Evolutionary conservation across 2,113 vertebrate genomes (phyloP).

Genomic region (Labeo rohita): DNA sequence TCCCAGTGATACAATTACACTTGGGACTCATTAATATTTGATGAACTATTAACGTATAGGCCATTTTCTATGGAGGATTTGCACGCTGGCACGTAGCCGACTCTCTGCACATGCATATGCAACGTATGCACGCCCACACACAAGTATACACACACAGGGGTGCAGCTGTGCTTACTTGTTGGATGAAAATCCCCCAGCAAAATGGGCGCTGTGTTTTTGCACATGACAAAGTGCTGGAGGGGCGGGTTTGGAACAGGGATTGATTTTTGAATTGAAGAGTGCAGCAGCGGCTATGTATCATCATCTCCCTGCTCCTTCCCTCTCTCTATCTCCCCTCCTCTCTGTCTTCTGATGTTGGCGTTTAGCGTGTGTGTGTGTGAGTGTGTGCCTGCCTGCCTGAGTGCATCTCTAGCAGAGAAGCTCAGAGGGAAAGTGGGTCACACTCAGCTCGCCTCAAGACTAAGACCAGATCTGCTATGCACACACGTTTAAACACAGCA

Average conservation of each 20-base stretch:
- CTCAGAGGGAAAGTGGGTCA: conserved; percentile 64
- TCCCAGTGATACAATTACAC: conserved; percentile 29
- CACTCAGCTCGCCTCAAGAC: conserved; percentile 55
- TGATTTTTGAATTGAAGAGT: conserved; percentile 59
- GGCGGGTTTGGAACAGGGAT: conserved; percentile 48
- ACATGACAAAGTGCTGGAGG: conserved; percentile 49
- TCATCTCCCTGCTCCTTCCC: conserved; percentile 47
- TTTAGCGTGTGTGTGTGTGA: conserved; percentile 53
- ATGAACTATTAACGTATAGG: conserved; percentile 14
- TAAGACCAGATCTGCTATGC: conserved; percentile 51
- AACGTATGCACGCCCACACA: conserved; percentile 22
- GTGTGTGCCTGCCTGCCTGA: conserved; percentile 44
- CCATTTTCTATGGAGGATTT: neutral
- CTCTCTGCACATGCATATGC: conserved; percentile 64
- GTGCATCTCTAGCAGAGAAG: conserved; percentile 63
- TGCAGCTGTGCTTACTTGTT: conserved; percentile 42
- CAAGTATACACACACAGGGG: conserved; percentile 6
- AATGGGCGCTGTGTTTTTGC: conserved; percentile 39
- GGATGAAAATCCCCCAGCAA: conserved; percentile 36
- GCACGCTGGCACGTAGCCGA: neutral
- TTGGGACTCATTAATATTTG: conserved; percentile 34
- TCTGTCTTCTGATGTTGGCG: conserved; percentile 46
- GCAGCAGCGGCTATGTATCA: conserved; percentile 52
- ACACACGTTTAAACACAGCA: conserved; percentile 29
- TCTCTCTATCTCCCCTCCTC: conserved; percentile 42